Evolutionary conservation across 1,140 invertebrate species (phyloP).

Genomic region (Chironomus tepperi): DNA sequence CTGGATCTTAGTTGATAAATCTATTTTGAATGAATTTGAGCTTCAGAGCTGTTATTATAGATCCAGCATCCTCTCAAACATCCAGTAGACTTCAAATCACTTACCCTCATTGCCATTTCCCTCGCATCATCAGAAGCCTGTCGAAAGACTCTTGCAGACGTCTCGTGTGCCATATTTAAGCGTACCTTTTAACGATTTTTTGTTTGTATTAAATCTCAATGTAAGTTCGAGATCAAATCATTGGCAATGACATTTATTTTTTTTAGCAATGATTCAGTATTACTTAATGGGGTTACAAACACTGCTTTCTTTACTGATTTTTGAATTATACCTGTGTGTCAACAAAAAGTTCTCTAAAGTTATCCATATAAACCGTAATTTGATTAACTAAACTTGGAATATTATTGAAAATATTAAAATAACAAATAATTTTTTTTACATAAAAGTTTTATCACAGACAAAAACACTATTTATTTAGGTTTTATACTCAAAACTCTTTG

Average conservation of each 20-base stretch:
- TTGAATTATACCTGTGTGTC: not conserved
- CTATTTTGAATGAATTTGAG: too few species aligned
- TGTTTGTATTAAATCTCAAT: not conserved
- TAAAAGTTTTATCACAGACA: too few species aligned
- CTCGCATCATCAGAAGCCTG: not conserved
- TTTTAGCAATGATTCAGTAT: not conserved
- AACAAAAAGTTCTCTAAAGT: not conserved
- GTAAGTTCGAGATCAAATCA: not conserved
- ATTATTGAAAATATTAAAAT: too few species aligned
- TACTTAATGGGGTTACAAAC: not conserved
- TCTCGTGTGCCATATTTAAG: not conserved
- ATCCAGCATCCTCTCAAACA: too few species aligned
- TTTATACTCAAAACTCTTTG: too few species aligned
- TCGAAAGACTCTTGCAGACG: not conserved
- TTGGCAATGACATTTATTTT: not conserved
- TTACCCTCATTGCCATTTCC: conserved; percentile 8
- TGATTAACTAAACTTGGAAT: too few species aligned
- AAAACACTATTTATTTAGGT: too few species aligned
- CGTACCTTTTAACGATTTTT: conserved; percentile 8
- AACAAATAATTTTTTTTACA: too few species aligned
- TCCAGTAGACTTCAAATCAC: too few species aligned
- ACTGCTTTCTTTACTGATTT: not conserved
- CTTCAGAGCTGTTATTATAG: too few species aligned
- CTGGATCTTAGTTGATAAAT: too few species aligned
- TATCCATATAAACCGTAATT: not conserved